Evolutionary conservation across 2,797 vertebrate genomes (phyloP).

Genomic region (Stomatorhinus walkeri): DNA sequence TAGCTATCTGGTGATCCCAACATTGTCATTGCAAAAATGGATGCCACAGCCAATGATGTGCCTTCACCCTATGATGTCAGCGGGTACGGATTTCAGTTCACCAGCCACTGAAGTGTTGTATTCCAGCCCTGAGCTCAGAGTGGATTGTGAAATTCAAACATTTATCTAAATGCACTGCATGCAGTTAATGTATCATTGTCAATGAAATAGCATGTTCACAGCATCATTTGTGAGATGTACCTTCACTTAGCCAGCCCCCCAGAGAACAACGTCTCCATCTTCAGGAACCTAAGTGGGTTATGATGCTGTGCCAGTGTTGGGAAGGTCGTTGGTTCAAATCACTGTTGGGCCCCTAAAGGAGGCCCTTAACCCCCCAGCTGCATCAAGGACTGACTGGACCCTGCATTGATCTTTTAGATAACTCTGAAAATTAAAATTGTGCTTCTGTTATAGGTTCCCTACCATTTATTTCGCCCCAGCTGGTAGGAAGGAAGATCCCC

Average conservation of each 20-base stretch:
- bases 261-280: too few relatives aligned
- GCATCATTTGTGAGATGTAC: not conserved
- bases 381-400: not conserved
- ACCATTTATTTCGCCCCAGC: slow-evolving; percentile 90
- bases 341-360: not conserved
- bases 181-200: not conserved
- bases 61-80: slow-evolving; percentile 90
- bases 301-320: not conserved
- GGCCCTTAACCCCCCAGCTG: not conserved
- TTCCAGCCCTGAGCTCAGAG: not conserved
- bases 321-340: not conserved
- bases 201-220: not conserved
- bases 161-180: not conserved
- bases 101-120: not conserved
- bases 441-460: slow-evolving; percentile 71
- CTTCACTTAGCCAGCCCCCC: too few relatives aligned
- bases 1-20: slow-evolving; percentile 80
- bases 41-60: slow-evolving; percentile 96
- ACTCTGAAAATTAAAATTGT: not conserved
- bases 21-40: slow-evolving; percentile 94
- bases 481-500: slow-evolving; percentile 83
- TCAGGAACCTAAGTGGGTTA: not conserved
- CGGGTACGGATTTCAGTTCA: slow-evolving; percentile 67
- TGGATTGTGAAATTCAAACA: not conserved
- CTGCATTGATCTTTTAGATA: not conserved